Conservation (phyloP, 1,140 invertebrate genomes). For the Pseudomyrmex sp. region DNA sequence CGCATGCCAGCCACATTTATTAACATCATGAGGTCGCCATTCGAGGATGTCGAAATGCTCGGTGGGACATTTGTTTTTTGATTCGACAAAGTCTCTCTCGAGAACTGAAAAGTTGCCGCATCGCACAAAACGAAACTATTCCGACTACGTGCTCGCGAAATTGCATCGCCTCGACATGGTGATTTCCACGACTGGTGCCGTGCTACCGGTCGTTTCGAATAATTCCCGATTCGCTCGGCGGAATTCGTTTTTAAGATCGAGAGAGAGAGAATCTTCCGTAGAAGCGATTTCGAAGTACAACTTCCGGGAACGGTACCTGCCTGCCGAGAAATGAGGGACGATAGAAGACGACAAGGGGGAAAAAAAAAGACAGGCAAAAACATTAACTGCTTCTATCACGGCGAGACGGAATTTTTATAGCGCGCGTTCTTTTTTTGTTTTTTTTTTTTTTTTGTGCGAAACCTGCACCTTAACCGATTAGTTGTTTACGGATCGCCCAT, state of each 20-base stretch:
- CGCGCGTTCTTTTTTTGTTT: neutral
- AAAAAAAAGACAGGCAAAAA: conserved; percentile 51
- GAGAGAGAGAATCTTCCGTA: conserved; percentile 64
- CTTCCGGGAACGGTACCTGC: conserved; percentile 76
- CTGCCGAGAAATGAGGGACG: conserved; percentile 21
- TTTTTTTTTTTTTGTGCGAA: neutral
- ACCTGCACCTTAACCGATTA: conserved; percentile 41
- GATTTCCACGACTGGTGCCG: conserved; percentile 39
- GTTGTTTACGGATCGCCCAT: conserved; percentile 33
- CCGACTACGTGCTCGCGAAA: conserved; percentile 62
- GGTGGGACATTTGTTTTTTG: conserved; percentile 27
- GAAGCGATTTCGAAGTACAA: conserved; percentile 73
- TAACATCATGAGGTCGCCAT: conserved; percentile 22
- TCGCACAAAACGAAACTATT: conserved; percentile 49
- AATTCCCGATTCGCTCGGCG: conserved; percentile 46
- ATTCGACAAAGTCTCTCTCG: conserved; percentile 1
- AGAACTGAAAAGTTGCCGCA: conserved; percentile 9
- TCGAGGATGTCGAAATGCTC: neutral
- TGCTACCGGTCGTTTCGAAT: conserved; percentile 49
- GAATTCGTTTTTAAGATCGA: conserved; percentile 53
- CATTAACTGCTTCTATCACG: conserved; percentile 65
- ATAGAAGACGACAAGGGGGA: conserved; percentile 5
- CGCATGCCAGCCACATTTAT: conserved; percentile 42
- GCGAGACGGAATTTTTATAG: conserved; percentile 59
- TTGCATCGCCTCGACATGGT: conserved; percentile 47